Conservation (phyloP, 2,797 vertebrate species). For the Sylvia borin region DNA sequence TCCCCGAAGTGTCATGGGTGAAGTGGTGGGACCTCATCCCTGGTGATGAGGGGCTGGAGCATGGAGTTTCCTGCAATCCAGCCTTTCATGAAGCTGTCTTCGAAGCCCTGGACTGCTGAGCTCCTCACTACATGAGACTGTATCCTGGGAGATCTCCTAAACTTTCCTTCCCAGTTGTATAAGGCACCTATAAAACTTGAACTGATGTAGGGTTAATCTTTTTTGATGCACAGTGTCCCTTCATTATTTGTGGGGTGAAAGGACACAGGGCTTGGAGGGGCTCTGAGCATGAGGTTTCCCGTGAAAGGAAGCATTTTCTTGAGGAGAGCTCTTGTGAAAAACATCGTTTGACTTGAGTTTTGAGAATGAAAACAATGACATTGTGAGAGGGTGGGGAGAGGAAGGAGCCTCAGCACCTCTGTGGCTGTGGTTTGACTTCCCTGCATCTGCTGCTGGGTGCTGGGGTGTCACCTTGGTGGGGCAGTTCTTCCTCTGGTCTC, state of each 20-base stretch:
- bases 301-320: neutral
- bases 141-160: neutral
- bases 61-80: neutral
- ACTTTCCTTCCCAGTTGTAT: neutral
- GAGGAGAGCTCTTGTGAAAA: neutral
- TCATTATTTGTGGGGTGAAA: neutral
- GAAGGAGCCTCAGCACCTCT: neutral
- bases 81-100: neutral
- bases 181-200: neutral
- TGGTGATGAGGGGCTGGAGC: neutral
- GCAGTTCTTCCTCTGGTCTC: neutral
- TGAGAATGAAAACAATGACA: neutral
- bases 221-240: neutral
- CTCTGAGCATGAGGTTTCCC: neutral
- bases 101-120: neutral
- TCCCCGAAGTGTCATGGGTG: fast-evolving
- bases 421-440: neutral
- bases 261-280: neutral
- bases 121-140: neutral
- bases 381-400: neutral
- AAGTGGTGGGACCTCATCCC: neutral
- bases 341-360: neutral
- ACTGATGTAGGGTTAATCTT: neutral
- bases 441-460: neutral
- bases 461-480: neutral